A percentile compares a stretch with the other conserved stretches of the same genome.
Conservation (phyloP, 2,113 vertebrate genomes). For the Pteronura brasiliensis region DNA sequence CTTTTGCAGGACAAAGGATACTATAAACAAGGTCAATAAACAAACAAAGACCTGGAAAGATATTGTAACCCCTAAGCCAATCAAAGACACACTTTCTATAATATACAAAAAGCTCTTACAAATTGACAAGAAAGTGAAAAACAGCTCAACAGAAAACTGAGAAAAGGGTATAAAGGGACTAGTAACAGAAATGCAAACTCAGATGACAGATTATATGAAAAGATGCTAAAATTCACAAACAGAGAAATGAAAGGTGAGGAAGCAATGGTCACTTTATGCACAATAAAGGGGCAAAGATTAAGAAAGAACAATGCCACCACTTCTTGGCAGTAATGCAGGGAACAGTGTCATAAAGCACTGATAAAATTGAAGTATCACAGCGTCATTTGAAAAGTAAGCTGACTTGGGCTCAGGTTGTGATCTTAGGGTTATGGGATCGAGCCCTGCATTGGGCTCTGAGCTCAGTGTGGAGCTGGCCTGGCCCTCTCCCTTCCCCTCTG, state of each 20-base stretch:
- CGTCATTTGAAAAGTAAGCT: background rate
- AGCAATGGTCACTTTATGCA: background rate
- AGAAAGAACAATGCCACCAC: background rate
- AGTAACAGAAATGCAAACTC: constrained; percentile 7
- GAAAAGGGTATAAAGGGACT: background rate
- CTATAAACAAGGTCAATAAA: background rate
- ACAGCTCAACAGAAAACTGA: background rate
- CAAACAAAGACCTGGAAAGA: background rate
- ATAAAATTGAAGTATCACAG: background rate
- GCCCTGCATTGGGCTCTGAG: background rate
- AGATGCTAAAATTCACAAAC: constrained; percentile 15
- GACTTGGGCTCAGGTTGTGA: background rate
- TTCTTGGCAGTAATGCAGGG: background rate
- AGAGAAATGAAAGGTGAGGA: constrained; percentile 40
- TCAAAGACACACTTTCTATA: background rate
- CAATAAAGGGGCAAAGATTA: background rate
- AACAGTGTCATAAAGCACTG: constrained; percentile 5
- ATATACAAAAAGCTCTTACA: constrained; percentile 25
- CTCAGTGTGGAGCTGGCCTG: background rate
- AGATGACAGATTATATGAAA: constrained; percentile 1
- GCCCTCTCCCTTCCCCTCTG: background rate
- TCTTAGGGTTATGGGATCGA: background rate
- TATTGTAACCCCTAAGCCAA: background rate
- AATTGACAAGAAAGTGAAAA: constrained; percentile 43
- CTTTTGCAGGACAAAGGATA: background rate